Conservation (phyloP, 2,888 invertebrate genomes). For the Dasypogon diadema region DNA sequence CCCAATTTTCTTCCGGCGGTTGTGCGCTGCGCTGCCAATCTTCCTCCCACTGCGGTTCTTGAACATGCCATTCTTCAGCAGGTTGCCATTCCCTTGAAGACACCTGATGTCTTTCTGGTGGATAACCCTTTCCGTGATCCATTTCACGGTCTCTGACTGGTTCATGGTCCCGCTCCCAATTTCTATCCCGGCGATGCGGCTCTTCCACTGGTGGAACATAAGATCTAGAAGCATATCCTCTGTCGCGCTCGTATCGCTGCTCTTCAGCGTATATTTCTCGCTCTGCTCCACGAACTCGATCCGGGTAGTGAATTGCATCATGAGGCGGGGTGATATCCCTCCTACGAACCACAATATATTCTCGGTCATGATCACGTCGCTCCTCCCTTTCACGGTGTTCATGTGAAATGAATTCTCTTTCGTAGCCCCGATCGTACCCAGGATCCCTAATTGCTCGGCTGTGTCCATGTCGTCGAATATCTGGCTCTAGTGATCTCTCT, state of each 20-base stretch:
- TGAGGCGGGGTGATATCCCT: conserved; percentile 64
- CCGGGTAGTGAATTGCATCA: conserved; percentile 62
- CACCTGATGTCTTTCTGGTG: conserved; percentile 46
- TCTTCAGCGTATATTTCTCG: conserved; percentile 65
- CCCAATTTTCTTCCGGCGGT: conserved; percentile 52
- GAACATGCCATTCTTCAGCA: conserved; percentile 47
- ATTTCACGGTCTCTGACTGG: conserved; percentile 51
- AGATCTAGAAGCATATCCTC: conserved; percentile 9
- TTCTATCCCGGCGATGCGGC: conserved; percentile 62
- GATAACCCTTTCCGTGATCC: conserved; percentile 51
- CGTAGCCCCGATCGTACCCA: conserved; percentile 59
- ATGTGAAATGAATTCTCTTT: conserved; percentile 59
- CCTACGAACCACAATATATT: conserved; percentile 60
- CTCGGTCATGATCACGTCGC: conserved; percentile 63
- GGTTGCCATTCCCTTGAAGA: conserved; percentile 51
- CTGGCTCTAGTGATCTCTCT: conserved; percentile 64
- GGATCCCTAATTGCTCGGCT: conserved; percentile 51
- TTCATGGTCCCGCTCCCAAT: conserved; percentile 56
- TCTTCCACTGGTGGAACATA: conserved; percentile 60
- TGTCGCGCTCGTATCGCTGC: conserved; percentile 60
- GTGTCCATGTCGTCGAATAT: conserved; percentile 50
- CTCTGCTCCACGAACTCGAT: conserved; percentile 58
- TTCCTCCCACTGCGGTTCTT: conserved; percentile 49
- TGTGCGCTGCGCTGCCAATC: conserved; percentile 47
- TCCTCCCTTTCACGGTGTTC: conserved; percentile 64